A percentile compares a stretch with the other conserved stretches of the same genome.
phyloP scores from a whole-genome alignment of 2,113 vertebrate genomes.

The Melanotaenia duboulayi region DNA sequence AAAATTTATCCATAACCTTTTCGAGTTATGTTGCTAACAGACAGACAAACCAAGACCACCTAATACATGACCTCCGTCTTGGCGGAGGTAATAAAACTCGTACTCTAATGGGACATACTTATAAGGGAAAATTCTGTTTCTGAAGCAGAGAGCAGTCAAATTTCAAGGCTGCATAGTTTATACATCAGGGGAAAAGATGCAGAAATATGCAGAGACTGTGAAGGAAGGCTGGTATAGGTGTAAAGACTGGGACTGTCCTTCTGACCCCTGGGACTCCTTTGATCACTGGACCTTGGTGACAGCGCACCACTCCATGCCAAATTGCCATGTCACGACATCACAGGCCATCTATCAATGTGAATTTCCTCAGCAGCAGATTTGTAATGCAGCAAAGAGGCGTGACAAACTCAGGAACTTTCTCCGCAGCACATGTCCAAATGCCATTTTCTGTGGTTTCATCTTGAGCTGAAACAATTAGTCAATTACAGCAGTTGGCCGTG shows the following conservation, averaged over 20 bases:
- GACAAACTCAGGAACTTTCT: not conserved
- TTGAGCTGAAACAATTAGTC: not conserved
- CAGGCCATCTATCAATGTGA: conserved; percentile 65
- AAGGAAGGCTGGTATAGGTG: conserved; percentile 35
- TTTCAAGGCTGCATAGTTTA: conserved; percentile 27
- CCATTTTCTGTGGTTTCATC: not conserved
- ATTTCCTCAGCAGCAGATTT: conserved; percentile 12
- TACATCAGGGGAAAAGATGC: conserved; percentile 19
- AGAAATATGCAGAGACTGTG: conserved; percentile 23
- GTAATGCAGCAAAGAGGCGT: conserved; percentile 12
- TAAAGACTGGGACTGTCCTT: conserved; percentile 55
- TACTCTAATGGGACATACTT: not conserved
- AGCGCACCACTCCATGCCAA: conserved; percentile 52
- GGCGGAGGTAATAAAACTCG: too few species aligned
- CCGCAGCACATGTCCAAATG: not conserved
- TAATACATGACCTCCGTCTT: too few species aligned
- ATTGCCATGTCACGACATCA: conserved; percentile 59
- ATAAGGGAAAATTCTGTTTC: not conserved
- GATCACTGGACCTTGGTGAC: conserved; percentile 71
- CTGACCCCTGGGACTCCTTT: conserved; percentile 67
- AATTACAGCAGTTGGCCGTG: too few species aligned
- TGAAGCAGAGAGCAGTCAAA: not conserved
- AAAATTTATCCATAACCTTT: too few species aligned
- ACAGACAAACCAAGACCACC: too few species aligned
- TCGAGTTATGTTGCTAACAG: too few species aligned